Conservation (phyloP, 2,888 invertebrate genomes). For the Argynnis bischoffii region DNA sequence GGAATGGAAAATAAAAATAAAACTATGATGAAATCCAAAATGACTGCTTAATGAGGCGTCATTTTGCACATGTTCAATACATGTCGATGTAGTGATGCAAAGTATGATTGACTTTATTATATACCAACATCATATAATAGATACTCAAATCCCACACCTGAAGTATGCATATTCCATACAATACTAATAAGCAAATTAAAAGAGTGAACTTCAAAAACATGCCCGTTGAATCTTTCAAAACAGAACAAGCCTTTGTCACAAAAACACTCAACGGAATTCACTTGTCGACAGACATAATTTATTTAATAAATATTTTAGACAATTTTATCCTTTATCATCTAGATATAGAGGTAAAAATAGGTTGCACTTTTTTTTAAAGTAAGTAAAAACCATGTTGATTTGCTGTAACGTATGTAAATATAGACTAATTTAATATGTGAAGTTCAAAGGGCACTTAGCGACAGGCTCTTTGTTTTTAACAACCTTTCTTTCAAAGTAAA, state of each 20-base stretch:
- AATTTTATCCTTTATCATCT: slow-evolving; percentile 4
- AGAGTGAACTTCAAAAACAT: slow-evolving; percentile 44
- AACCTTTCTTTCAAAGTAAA: slow-evolving; percentile 27
- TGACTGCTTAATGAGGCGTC: too few relatives aligned
- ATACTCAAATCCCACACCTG: not conserved
- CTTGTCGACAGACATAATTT: slow-evolving; percentile 14
- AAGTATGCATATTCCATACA: slow-evolving; percentile 3
- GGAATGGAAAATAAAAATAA: too few relatives aligned
- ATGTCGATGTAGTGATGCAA: too few relatives aligned
- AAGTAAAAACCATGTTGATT: slow-evolving; percentile 13
- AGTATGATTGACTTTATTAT: too few relatives aligned
- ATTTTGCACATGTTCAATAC: too few relatives aligned
- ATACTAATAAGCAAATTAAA: slow-evolving; percentile 37
- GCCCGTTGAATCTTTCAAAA: slow-evolving; percentile 48
- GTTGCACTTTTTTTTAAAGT: not conserved
- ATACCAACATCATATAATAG: not conserved
- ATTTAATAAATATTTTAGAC: slow-evolving; percentile 17
- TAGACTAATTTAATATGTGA: slow-evolving; percentile 30
- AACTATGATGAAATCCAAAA: too few relatives aligned
- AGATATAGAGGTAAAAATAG: slow-evolving; percentile 8
- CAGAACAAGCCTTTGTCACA: slow-evolving; percentile 48
- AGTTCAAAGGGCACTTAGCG: slow-evolving; percentile 25
- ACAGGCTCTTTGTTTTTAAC: slow-evolving; percentile 11
- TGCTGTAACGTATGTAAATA: slow-evolving; percentile 24
- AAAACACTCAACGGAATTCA: slow-evolving; percentile 29